phyloP scores from a whole-genome alignment of 2,797 vertebrate genomes.

The Stomatorhinus walkeri region DNA sequence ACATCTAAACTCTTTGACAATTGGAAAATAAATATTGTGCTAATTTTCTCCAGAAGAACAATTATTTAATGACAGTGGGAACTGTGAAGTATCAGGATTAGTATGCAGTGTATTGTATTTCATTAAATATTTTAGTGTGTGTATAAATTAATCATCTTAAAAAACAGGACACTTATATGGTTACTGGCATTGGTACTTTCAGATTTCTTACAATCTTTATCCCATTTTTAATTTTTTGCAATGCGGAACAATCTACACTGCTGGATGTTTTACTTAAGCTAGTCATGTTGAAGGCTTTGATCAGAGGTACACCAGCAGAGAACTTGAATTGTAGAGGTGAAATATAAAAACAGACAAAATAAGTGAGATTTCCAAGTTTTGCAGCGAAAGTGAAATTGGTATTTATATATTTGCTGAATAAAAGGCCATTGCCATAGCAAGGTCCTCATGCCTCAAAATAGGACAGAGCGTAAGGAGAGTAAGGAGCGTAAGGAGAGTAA shows the following conservation, averaged over 20 bases:
- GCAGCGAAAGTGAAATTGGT: not conserved
- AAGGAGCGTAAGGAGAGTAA: too few species aligned
- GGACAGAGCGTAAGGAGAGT: not conserved
- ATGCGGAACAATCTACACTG: not conserved
- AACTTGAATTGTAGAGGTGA: not conserved
- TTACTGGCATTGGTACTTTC: not conserved
- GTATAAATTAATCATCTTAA: not conserved
- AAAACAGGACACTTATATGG: not conserved
- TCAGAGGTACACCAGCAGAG: not conserved
- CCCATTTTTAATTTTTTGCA: not conserved
- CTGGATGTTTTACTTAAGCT: not conserved
- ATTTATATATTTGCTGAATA: not conserved
- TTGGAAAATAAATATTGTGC: not conserved
- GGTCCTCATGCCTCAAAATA: not conserved
- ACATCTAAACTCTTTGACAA: not conserved
- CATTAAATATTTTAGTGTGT: not conserved
- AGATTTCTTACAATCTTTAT: not conserved
- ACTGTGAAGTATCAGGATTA: not conserved
- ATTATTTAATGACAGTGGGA: not conserved
- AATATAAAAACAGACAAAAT: not conserved
- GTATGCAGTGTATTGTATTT: not conserved
- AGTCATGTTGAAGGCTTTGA: not conserved
- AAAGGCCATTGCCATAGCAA: not conserved
- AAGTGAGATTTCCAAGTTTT: not conserved
- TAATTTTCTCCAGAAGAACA: not conserved